Evolutionary conservation across 1,140 invertebrate genomes (phyloP), one percentile per base, ranked within the genome.

Genomic region (Pseudomyrmex sp.): DNA sequence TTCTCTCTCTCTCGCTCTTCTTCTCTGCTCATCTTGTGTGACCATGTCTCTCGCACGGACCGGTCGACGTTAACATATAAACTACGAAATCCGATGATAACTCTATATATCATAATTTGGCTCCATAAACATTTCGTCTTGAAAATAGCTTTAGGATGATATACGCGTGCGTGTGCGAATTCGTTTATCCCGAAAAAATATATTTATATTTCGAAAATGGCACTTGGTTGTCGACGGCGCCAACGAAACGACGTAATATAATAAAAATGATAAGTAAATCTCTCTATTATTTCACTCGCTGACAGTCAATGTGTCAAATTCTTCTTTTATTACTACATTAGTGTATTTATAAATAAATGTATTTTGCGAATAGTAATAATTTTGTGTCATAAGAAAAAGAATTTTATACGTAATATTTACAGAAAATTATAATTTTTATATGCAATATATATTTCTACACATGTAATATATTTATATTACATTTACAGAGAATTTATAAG

Each of bases 31-130:
- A 7, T 35, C 35, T 35, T 35, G 5, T 35, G 56, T 26, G 70
- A 79, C 48, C 1, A 35, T 46, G 13, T 48, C 20, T 76, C 15
- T 48, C 54, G 5, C 10, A 48, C 12, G 23, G 35, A 58, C 50
- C 56, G 50, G 35, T 70, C n/a, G 44, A 15, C 68, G 68, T 79
- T 62, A 73, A 80, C 61, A 73, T 65, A 66, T 59, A 86, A 62
- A 72, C 70, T 72, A 18, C 10, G n/a, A 0, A 68, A 63, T 79
- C 56, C 72, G 48, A 20, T 66, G 35, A 18, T 59, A 63, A 52
- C 18, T 48, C 48, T 12, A 15, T 58, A 66, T 65, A 52, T 73
- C 59, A 48, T 86, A 68, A 74, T 79, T 86, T 63, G 48, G 12
- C 52, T 23, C 35, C 44, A 52, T 52, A 46, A 79, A 79, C 54